A percentile compares a stretch with the other conserved stretches of the same genome.
Conservation (phyloP, 2,797 vertebrate species). For the Hirundo rustica region DNA sequence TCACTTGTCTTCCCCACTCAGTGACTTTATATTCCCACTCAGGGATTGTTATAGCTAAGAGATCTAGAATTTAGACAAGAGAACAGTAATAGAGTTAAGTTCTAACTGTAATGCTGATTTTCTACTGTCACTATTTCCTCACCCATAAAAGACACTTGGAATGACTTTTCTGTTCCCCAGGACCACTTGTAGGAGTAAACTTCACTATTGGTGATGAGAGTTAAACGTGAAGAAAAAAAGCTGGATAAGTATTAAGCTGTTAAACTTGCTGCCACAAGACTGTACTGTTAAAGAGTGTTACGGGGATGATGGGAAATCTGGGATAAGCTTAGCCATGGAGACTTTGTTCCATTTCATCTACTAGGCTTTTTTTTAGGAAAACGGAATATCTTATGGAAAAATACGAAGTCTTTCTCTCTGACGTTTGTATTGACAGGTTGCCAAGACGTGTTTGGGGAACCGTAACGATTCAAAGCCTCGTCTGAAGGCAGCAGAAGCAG, state of each 20-base stretch:
- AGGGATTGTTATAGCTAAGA: too few relatives aligned
- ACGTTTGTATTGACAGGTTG: conserved; percentile 56
- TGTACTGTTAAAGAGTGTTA: not conserved
- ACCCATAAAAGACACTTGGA: not conserved
- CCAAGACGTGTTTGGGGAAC: conserved; percentile 63
- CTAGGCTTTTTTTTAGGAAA: not conserved
- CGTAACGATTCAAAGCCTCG: conserved; percentile 11
- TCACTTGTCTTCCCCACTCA: too few relatives aligned
- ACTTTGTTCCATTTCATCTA: not conserved
- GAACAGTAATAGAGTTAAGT: not conserved
- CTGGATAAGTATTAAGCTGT: not conserved
- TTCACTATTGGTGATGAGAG: not conserved
- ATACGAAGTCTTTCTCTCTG: too few relatives aligned
- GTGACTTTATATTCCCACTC: too few relatives aligned
- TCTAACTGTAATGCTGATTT: not conserved
- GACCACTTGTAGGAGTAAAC: not conserved
- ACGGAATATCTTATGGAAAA: not conserved
- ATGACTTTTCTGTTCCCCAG: not conserved
- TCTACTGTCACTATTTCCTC: not conserved
- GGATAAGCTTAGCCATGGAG: not conserved
- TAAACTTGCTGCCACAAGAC: not conserved
- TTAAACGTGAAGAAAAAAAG: not conserved
- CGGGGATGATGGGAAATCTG: not conserved
- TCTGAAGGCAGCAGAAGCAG: conserved; percentile 42
- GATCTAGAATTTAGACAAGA: not conserved